Evolutionary conservation across 2,113 vertebrate species (phyloP).

Genomic region (Varanus komodoensis): DNA sequence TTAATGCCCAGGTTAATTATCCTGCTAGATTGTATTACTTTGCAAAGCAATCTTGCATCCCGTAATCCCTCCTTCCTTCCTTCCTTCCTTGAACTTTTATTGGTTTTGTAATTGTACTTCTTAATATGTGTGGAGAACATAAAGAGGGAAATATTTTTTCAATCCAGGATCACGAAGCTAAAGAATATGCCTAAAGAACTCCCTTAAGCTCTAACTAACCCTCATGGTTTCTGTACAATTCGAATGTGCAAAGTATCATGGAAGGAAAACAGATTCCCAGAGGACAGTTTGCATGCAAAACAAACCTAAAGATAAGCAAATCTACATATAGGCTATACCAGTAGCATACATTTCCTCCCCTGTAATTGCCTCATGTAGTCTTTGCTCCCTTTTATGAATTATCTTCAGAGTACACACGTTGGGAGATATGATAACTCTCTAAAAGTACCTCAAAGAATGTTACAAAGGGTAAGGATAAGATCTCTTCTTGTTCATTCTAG

Average conservation of each 20-base stretch:
- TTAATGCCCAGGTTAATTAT: no score
- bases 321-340: constrained; percentile 34
- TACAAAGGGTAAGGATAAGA: no score
- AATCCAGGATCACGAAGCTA: neutral
- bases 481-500: no score
- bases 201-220: neutral
- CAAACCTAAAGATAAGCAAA: constrained; percentile 39
- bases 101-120: no score
- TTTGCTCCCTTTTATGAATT: constrained; percentile 31
- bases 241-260: neutral
- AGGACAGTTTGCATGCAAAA: constrained; percentile 33
- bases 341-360: neutral
- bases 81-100: no score
- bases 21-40: no score
- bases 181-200: neutral
- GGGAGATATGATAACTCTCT: neutral
- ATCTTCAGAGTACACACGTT: constrained; percentile 42
- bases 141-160: no score
- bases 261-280: constrained; percentile 29
- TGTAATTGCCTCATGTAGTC: constrained; percentile 41
- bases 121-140: no score
- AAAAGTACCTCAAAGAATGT: no score
- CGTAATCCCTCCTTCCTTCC: no score
- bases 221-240: neutral
- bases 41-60: no score